Evolutionary conservation across 2,888 invertebrate genomes (phyloP), one percentile per base, ranked within the genome.

Genomic region (Oithona nana): DNA sequence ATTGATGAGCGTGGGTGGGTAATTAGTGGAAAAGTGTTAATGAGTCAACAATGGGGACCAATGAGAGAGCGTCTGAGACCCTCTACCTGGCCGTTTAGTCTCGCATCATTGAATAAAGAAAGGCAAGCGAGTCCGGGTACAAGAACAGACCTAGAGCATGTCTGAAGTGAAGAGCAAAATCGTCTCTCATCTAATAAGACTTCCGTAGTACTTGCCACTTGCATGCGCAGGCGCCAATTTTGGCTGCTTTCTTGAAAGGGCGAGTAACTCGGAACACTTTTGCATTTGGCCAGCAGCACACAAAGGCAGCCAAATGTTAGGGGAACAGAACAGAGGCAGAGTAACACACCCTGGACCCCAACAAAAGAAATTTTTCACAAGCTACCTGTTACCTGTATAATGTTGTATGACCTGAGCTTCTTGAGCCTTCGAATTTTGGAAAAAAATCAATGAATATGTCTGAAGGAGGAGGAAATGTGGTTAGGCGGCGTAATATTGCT

Each of bases 31-130:
- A 22, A 49, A 49, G 50, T 26, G 54, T 54, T 54, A 54, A 54
- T 54, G 54, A 54, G 54, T 54, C 22, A 54, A 54, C 24, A 26
- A 20, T 24, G 13, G 16, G 13, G 3, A 54, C 24, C 54, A 20
- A 26, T 49, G 50, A 49, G 50, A 49, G 50, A n/a, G 3, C 11
- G 3, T n/a, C 20, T 20, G n/a, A 20, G 3, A 20, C 22, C 50
- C 26, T 26, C 16, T 26, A 54, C 54, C 54, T 54, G 54, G 54
- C 26, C 54, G 20, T 54, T 54, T 54, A 20, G 54, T 54, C 26
- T 24, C 54, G 54, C 54, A 54, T 54, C 54, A 54, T 54, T 54
- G 54, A 54, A 54, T 54, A 54, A 54, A 54, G 54, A 54, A 54
- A 54, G 54, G 54, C 54, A 26, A 24, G 22, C 13, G 24, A 20